Base-by-base conservation (phyloP, 2,113 vertebrate species). In the Paramisgurnus dabryanus region DNA sequence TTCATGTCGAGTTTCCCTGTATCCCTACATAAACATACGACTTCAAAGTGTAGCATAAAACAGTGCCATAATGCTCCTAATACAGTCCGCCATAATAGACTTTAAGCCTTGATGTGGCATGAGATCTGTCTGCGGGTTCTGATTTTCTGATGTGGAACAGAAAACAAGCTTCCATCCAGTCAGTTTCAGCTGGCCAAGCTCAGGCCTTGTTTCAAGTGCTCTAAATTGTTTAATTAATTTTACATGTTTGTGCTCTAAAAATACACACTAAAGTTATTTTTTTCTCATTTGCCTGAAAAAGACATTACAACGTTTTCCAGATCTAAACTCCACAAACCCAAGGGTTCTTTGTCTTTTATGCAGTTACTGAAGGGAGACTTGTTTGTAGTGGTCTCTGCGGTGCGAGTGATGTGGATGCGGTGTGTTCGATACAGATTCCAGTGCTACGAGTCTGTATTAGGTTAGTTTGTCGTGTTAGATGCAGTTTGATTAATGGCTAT, bases 401-500 rank as follows among this genome's bases (percentile, higher is more conserved):
- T 3, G 17, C 58, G 47, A 55, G 13, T 22, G 22, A 53, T 49
- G 39, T 10, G 27, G 17, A 57, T 74, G 72, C 55, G 47, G 27
- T 49, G 22, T 75, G 41, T 85, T 69, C 75, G 34, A 86, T 50
- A 57, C 4, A 72, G 67, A 85, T 55, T 79, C 39, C 40, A 75
- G 66, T 18, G 67, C 55, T 39, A 3, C 61, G 64, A 67, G 84
- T 86, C 76, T 61, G 57, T 73, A 78, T 65, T 80, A 67, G 81
- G 86, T 81, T 81, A 80, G 70, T 82, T 69, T 65, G 7, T 49
- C 50, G 60, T 80, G 77, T 61, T 57, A 47, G 67, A 45, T 17
- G n/a, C 77, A 50, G 79, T 65, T 70, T 81, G 81, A 89, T 68
- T 76, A 76, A 78, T 86, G 70, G 3, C 13, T 75, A n/a, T 67